phyloP scores from a whole-genome alignment of 1,140 invertebrate genomes.

The Polypedilum vanderplanki region DNA sequence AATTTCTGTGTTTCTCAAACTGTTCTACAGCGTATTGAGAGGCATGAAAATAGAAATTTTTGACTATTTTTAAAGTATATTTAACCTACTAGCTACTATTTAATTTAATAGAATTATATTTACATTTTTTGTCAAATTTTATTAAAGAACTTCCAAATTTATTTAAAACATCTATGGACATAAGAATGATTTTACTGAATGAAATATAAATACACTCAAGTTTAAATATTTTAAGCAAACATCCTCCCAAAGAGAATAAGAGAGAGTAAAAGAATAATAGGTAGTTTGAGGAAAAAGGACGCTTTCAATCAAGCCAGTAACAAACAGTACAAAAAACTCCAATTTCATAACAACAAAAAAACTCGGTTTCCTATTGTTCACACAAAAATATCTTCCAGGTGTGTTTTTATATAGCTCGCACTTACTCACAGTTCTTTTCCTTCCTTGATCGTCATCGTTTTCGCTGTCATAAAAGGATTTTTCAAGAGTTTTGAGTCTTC shows the following conservation, averaged over 20 bases:
- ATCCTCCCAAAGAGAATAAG: background rate
- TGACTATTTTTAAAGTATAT: too few species aligned
- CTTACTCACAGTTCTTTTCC: too few species aligned
- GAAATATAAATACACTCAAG: background rate
- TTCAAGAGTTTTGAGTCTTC: background rate
- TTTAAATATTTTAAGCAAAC: conserved; percentile 1
- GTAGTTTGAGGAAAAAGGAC: background rate
- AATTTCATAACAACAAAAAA: background rate
- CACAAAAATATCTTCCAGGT: background rate
- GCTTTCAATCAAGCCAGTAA: background rate
- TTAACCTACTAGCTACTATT: too few species aligned
- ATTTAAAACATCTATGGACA: too few species aligned
- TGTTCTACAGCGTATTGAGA: too few species aligned
- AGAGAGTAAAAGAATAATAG: background rate
- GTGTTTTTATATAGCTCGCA: background rate
- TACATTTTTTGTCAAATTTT: too few species aligned
- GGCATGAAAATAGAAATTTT: too few species aligned
- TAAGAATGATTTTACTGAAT: background rate
- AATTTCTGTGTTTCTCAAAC: too few species aligned
- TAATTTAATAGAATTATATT: too few species aligned
- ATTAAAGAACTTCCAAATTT: too few species aligned
- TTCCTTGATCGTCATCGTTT: background rate
- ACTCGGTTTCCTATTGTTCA: background rate
- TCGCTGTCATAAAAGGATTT: background rate
- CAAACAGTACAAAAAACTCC: background rate